Evolutionary conservation across 2,888 invertebrate genomes (phyloP), one percentile per base, ranked within the genome.

Genomic region (Dyspetes luteomarginatus): DNA sequence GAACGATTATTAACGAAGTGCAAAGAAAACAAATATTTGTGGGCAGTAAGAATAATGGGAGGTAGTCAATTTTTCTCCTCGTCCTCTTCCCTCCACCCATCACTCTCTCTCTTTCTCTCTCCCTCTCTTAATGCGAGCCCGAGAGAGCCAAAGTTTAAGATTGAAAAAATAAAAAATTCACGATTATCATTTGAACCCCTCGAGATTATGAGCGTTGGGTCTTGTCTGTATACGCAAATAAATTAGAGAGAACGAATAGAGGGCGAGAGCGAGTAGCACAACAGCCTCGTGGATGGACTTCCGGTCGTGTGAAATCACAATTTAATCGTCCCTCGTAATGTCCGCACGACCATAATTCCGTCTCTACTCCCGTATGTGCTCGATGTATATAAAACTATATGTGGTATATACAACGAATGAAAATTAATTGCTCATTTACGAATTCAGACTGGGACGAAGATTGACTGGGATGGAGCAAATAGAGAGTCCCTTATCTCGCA

Each of bases 321-420:
- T 50, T 74, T 73, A 81, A 81, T 73, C 69, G 74, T 60, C 58
- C 45, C 74, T 73, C 68, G 64, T 56, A 64, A 68, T 19, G 48
- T 36, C 19, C 22, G 36, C 7, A 3, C 56, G 64, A 69, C 64
- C 74, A 50, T 72, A 74, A 79, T 69, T 71, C 68, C 48, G 48
- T 17, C 43, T 68, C 22, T 30, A 68, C 22, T 43, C 43, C 52
- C 60, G 52, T 60, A 50, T 67, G 45, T 68, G 62, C 62, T 62
- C 43, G 52, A 67, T n/a, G 19, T 26, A 17, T 19, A 69, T 5
- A 69, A 52, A 36, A 30, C 19, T 50, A 50, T 3, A 24, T 28
- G 15, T 22, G n/a, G 9, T 45, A 36, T 26, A 41, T 30, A 64
- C 30, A 67, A 58, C 22, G 55, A 62, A 64, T 68, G 55, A 71